These are phyloP conservation scores for Paguma larvata DNA, from an alignment of 2,797 vertebrate genomes.

Conservation along the genomic window DNA sequence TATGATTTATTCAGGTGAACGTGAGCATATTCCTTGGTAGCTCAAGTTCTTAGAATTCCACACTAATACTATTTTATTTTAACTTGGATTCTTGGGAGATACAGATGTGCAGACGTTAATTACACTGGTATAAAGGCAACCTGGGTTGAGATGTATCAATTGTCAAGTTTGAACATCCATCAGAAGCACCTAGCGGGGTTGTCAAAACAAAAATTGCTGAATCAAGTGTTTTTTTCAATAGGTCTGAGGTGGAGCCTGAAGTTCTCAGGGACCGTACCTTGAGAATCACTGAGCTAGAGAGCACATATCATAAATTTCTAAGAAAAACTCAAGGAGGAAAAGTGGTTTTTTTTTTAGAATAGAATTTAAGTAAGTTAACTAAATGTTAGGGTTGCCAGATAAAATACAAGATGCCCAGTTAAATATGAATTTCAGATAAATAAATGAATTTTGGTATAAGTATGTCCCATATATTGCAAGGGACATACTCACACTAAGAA, in stretches of 20 bases:
- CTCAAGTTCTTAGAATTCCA: conserved; percentile 36
- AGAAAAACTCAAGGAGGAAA: not conserved
- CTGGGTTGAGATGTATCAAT: not conserved
- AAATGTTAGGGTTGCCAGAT: not conserved
- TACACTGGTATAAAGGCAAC: not conserved
- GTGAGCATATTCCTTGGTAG: not conserved
- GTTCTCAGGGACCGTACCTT: not conserved
- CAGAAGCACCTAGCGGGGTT: not conserved
- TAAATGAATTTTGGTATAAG: not conserved
- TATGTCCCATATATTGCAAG: not conserved
- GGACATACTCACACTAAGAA: not conserved
- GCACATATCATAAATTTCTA: not conserved
- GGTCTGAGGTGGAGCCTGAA: not conserved
- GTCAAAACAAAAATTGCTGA: not conserved
- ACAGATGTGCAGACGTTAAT: not conserved
- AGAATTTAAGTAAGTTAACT: not conserved
- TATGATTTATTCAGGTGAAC: not conserved
- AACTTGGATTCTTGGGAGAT: not conserved
- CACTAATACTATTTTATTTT: not conserved
- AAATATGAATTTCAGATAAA: conserved; percentile 45
- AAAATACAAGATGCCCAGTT: not conserved
- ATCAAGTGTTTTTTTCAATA: not conserved
- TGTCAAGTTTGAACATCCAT: not conserved
- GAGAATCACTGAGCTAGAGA: not conserved
- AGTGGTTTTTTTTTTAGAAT: not conserved